phyloP scores from a whole-genome alignment of 2,888 invertebrate species.

The Stenodema calcarata region DNA sequence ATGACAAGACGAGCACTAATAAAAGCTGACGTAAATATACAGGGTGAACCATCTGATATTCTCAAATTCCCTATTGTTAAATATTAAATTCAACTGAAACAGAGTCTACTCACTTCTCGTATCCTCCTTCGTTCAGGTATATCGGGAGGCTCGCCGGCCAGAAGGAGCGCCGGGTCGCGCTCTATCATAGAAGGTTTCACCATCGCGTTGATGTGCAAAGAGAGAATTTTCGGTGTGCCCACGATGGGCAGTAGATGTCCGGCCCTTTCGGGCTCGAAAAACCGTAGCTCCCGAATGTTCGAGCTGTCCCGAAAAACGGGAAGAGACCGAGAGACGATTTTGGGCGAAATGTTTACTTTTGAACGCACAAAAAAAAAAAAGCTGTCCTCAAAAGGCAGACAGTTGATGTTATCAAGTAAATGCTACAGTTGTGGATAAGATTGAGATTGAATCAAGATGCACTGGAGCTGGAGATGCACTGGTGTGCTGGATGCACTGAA shows the following conservation, averaged over 20 bases:
- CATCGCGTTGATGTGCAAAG: constrained; percentile 41
- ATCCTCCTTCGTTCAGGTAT: constrained; percentile 16
- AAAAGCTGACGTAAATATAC: no score
- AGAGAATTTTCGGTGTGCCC: neutral
- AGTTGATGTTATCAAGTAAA: no score
- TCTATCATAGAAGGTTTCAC: constrained; percentile 52
- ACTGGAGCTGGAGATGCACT: no score
- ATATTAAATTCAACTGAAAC: no score
- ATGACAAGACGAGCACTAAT: no score
- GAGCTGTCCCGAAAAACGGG: neutral
- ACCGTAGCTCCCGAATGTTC: neutral
- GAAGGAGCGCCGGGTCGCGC: constrained; percentile 53
- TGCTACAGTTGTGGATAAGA: no score
- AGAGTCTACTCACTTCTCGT: constrained; percentile 20
- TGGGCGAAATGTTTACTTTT: neutral
- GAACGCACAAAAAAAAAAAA: no score
- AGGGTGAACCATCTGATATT: no score
- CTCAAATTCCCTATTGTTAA: no score
- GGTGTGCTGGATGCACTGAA: no score
- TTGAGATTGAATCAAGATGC: no score
- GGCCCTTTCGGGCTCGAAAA: constrained; percentile 5
- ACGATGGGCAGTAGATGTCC: neutral
- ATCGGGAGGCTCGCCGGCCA: constrained; percentile 50
- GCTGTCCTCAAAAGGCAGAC: no score
- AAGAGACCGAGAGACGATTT: neutral